Conservation (phyloP, 1,140 invertebrate genomes). For the Tetraneura akinire region DNA sequence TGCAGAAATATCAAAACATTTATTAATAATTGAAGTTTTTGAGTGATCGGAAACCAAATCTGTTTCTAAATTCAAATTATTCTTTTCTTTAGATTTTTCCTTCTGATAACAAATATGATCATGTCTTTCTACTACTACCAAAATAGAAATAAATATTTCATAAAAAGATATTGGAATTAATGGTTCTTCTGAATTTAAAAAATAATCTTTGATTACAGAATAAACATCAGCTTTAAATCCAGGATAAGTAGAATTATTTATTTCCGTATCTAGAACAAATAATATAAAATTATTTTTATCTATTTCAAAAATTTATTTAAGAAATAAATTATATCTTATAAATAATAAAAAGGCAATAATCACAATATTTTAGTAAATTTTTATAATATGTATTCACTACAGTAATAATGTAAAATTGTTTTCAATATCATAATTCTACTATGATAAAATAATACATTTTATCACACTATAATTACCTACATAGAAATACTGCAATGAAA, state of each 20-base stretch:
- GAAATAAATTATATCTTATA: too few relatives aligned
- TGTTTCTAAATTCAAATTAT: neutral
- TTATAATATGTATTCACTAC: too few relatives aligned
- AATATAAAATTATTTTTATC: too few relatives aligned
- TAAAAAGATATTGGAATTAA: conserved; percentile 44
- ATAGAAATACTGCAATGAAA: too few relatives aligned
- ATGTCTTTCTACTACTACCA: conserved; percentile 42
- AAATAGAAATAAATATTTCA: conserved; percentile 46
- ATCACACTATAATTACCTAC: too few relatives aligned
- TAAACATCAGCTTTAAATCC: conserved; percentile 45
- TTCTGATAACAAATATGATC: conserved; percentile 31
- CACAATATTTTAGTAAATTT: too few relatives aligned
- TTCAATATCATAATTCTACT: too few relatives aligned
- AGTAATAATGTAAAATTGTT: too few relatives aligned
- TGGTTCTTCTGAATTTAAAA: conserved; percentile 46
- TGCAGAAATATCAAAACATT: conserved; percentile 29
- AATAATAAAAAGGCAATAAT: too few relatives aligned
- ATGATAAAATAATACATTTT: too few relatives aligned
- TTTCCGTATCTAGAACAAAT: conserved; percentile 30
- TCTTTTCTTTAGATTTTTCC: neutral
- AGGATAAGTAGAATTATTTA: conserved; percentile 26
- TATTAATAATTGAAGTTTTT: conserved; percentile 24
- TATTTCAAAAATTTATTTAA: too few relatives aligned
- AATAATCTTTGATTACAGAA: conserved; percentile 47
- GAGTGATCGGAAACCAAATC: conserved; percentile 9